These are phyloP conservation scores for Saguinus imperator DNA, from an alignment of 2,113 vertebrate genomes.

Conservation along the genomic window DNA sequence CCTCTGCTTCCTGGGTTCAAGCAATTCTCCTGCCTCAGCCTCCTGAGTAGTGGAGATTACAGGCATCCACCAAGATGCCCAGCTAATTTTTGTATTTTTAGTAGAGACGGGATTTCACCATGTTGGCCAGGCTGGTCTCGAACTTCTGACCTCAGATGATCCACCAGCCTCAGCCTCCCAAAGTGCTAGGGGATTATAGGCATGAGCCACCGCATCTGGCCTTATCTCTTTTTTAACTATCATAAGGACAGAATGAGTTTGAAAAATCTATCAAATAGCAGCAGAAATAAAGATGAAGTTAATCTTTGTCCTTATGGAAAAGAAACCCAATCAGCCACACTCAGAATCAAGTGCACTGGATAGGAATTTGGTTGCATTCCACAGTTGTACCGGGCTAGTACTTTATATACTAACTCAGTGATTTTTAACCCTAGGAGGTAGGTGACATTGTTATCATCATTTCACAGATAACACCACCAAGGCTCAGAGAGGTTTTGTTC, in stretches of 20 bases:
- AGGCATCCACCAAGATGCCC: no score
- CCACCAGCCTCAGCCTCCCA: no score
- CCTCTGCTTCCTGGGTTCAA: no score
- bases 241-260: background rate
- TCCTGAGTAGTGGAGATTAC: no score
- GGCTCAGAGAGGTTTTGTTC: background rate
- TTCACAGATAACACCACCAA: background rate
- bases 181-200: no score
- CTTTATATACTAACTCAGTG: background rate
- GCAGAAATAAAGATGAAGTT: background rate
- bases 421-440: background rate
- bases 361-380: background rate
- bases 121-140: no score
- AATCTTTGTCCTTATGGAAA: conserved; percentile 6
- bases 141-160: no score
- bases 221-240: background rate
- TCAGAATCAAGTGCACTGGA: background rate
- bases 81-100: no score
- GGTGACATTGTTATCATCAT: background rate
- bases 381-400: no score
- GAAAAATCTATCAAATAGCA: conserved; percentile 35
- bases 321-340: background rate
- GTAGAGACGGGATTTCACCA: no score
- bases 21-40: no score
- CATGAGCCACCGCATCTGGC: no score